A percentile compares a stretch with the other conserved stretches of the same genome.
phyloP scores from a whole-genome alignment of 2,888 invertebrate species.

The Cephus rjabovi region DNA sequence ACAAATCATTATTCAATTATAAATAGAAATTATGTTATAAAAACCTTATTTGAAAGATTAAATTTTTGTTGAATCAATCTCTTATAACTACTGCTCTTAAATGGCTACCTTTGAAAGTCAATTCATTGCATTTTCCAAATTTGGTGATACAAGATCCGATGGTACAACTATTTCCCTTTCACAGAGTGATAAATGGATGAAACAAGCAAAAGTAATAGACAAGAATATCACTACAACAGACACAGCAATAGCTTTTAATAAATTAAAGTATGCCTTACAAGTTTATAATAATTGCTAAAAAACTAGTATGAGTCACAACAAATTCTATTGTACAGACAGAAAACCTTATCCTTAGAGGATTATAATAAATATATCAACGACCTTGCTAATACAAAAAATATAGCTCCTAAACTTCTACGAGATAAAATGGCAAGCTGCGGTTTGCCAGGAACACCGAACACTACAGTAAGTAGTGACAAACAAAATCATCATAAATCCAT shows the following conservation, averaged over 20 bases:
- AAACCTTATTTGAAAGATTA: not conserved
- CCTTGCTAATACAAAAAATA: slow-evolving; percentile 61
- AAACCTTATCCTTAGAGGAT: slow-evolving; percentile 57
- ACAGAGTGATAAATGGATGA: slow-evolving; percentile 68
- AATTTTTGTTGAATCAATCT: not conserved
- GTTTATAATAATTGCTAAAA: not conserved
- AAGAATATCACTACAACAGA: slow-evolving; percentile 66
- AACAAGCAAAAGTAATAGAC: slow-evolving; percentile 66
- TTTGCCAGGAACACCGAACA: slow-evolving; percentile 48
- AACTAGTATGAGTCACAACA: not conserved
- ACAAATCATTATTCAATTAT: slow-evolving; percentile 3
- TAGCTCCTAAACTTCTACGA: slow-evolving; percentile 57
- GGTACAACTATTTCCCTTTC: slow-evolving; percentile 64
- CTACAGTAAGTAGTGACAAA: slow-evolving; percentile 29
- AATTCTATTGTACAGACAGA: slow-evolving; percentile 34
- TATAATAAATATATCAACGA: slow-evolving; percentile 64
- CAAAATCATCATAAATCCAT: not conserved
- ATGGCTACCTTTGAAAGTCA: slow-evolving; percentile 36
- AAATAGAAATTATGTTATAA: not conserved
- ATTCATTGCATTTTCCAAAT: slow-evolving; percentile 59
- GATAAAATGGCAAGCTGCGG: slow-evolving; percentile 61
- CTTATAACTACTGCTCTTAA: not conserved
- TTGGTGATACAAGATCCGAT: slow-evolving; percentile 65
- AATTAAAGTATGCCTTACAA: slow-evolving; percentile 60
- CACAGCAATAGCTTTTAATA: slow-evolving; percentile 67